Percentiles rank a stretch among this genome's conserved stretches.
Evolutionary conservation across 2,113 vertebrate genomes (phyloP).

Genomic region (Nycticebus coucang): DNA sequence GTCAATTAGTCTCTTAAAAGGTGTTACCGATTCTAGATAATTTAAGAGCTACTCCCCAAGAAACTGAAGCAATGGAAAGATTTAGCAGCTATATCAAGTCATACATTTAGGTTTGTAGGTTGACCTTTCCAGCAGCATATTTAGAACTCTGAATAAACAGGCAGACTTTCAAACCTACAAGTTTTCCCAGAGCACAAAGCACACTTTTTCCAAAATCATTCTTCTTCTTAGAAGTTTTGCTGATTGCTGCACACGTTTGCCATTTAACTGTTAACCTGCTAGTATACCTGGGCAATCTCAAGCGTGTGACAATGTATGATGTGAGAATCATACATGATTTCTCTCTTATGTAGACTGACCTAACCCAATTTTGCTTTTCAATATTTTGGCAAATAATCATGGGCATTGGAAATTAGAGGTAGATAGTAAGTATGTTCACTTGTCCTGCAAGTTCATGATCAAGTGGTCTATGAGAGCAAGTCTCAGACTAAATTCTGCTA

Average conservation of each 20-base stretch:
- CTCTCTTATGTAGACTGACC: background rate
- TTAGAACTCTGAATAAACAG: constrained; percentile 44
- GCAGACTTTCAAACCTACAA: background rate
- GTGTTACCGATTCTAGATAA: background rate
- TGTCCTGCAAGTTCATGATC: background rate
- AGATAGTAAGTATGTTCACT: background rate
- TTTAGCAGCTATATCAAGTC: background rate
- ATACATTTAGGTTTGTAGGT: background rate
- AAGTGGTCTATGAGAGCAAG: background rate
- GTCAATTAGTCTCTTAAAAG: background rate
- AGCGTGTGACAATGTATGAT: background rate
- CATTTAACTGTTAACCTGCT: background rate
- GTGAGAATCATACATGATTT: background rate
- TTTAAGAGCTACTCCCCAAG: background rate
- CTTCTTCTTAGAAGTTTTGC: constrained; percentile 36
- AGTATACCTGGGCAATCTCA: background rate
- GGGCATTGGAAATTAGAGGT: background rate
- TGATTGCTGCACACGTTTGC: constrained; percentile 11
- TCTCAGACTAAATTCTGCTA: background rate
- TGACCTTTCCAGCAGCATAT: background rate
- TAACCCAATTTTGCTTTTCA: background rate
- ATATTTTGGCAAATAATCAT: background rate
- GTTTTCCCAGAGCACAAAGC: background rate
- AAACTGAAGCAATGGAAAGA: constrained; percentile 19
- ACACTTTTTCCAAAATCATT: constrained; percentile 4